phyloP scores from a whole-genome alignment of 1,140 invertebrate genomes.

The Papilio xuthus region DNA sequence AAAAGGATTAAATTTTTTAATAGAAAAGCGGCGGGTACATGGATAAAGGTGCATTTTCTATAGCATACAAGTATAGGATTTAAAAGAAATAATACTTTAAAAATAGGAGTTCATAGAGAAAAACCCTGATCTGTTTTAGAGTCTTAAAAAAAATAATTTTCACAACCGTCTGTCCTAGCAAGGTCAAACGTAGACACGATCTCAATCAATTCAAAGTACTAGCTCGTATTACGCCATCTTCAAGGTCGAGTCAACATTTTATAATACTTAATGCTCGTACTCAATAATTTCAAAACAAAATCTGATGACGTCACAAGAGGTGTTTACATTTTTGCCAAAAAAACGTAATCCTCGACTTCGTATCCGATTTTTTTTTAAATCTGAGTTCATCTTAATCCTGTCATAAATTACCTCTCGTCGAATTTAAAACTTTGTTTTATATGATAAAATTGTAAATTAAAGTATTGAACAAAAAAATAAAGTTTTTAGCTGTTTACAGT shows the following conservation, averaged over 20 bases:
- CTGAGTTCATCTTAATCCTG: neutral
- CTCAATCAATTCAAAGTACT: neutral
- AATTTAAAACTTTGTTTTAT: neutral
- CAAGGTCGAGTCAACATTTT: neutral
- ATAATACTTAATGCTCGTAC: neutral
- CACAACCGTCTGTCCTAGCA: neutral
- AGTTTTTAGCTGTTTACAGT: neutral
- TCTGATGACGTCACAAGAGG: neutral
- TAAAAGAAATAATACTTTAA: conserved; percentile 5
- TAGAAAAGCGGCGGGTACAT: conserved; percentile 24
- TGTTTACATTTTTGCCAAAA: neutral
- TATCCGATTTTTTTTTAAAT: neutral
- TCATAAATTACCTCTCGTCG: neutral
- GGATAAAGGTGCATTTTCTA: conserved; percentile 14
- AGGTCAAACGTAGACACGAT: neutral
- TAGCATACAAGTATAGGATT: neutral
- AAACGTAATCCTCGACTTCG: neutral
- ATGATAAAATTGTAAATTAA: neutral
- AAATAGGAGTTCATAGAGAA: conserved; percentile 8
- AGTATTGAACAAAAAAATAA: neutral
- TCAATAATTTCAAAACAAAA: neutral
- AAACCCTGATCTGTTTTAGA: conserved; percentile 27
- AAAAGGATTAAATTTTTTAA: conserved; percentile 29
- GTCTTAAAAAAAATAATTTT: neutral
- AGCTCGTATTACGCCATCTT: neutral